Evolutionary conservation across 2,113 vertebrate genomes (phyloP).

Genomic region (Carettochelys insculpta): DNA sequence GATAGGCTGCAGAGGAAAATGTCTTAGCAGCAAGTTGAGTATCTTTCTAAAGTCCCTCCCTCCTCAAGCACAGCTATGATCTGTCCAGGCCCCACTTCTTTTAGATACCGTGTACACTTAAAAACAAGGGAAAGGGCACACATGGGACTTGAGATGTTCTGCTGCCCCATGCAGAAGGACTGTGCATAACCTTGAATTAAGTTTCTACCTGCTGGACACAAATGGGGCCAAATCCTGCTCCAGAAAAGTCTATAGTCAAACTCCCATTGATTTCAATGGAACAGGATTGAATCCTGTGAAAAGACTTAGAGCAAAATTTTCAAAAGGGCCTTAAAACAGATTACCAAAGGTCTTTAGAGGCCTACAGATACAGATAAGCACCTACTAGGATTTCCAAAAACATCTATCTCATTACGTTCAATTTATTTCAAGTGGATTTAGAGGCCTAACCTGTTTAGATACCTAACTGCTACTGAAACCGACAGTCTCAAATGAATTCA

Average conservation of each 20-base stretch:
- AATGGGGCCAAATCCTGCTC: neutral
- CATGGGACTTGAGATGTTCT: neutral
- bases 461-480: neutral
- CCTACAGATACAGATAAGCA: neutral
- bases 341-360: neutral
- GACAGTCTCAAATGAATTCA: neutral
- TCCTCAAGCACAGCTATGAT: neutral
- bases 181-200: neutral
- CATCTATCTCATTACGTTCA: neutral
- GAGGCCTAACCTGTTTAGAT: neutral
- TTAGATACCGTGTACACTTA: neutral
- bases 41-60: neutral
- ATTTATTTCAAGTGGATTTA: neutral
- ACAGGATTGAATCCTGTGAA: neutral
- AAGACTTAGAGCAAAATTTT: neutral
- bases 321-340: neutral
- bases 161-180: neutral
- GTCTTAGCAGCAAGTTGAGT: neutral
- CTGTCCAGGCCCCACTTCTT: neutral
- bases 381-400: neutral
- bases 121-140: neutral
- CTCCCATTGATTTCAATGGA: neutral
- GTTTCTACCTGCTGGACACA: neutral
- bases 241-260: neutral
- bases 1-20: neutral